phyloP scores from a whole-genome alignment of 2,113 vertebrate species.

The Seriola dumerili region DNA sequence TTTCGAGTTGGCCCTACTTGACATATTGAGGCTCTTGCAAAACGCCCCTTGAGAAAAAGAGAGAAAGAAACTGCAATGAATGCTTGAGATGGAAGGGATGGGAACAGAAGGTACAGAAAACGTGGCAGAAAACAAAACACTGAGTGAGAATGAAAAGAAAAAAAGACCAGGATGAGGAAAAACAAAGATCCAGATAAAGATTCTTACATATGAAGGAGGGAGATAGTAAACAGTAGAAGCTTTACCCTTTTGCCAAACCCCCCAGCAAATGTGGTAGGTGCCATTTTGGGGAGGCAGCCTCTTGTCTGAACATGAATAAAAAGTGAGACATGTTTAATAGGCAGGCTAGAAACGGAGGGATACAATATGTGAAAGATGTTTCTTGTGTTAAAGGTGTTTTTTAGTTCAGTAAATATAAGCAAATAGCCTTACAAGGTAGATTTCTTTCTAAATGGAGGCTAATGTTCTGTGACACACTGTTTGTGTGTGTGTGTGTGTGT shows the following conservation, averaged over 20 bases:
- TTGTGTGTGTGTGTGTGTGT: too few species aligned
- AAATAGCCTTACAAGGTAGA: constrained; percentile 4
- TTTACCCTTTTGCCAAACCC: not conserved
- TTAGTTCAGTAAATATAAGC: constrained; percentile 8
- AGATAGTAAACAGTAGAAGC: fast-evolving
- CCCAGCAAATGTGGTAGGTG: not conserved
- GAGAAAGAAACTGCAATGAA: not conserved
- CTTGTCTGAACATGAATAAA: not conserved
- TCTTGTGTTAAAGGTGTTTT: not conserved
- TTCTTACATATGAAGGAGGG: not conserved
- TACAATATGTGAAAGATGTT: not conserved
- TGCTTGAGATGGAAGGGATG: not conserved
- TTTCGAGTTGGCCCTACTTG: not conserved
- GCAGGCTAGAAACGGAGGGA: not conserved
- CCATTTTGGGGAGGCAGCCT: not conserved
- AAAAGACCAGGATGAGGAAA: not conserved
- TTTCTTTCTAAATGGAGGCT: constrained; percentile 8
- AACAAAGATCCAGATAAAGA: constrained; percentile 7
- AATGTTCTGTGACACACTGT: constrained; percentile 16
- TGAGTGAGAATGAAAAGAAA: not conserved
- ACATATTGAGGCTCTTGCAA: not conserved
- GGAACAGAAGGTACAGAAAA: not conserved
- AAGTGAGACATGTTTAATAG: not conserved
- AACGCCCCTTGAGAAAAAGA: not conserved
- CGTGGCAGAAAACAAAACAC: not conserved